Percentiles rank a stretch among this genome's conserved stretches.
Evolutionary conservation across 2,797 vertebrate genomes (phyloP).

Genomic region (Enteromius anoplus): DNA sequence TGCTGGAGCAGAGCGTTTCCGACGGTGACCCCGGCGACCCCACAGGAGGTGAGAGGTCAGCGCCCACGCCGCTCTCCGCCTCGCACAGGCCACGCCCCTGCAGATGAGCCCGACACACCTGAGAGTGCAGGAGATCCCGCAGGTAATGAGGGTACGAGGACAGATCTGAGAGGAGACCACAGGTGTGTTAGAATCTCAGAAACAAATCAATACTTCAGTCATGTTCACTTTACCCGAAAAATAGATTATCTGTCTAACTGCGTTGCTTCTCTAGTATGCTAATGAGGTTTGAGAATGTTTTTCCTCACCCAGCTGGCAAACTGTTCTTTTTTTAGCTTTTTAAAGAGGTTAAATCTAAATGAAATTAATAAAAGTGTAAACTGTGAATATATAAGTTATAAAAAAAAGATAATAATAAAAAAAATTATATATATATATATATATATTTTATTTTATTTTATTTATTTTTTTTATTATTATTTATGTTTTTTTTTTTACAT

Average conservation of each 20-base stretch:
- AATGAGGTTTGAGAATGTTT: background rate
- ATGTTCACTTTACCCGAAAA: too few relatives aligned
- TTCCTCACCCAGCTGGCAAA: background rate
- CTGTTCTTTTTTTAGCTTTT: background rate
- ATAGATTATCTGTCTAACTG: too few relatives aligned
- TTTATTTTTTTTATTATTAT: too few relatives aligned
- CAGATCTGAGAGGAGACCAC: conserved; percentile 65
- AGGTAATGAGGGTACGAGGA: conserved; percentile 81
- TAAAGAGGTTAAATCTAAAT: too few relatives aligned
- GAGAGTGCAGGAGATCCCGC: conserved; percentile 89
- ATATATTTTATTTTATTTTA: too few relatives aligned
- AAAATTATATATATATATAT: too few relatives aligned
- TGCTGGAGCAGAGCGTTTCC: conserved; percentile 92
- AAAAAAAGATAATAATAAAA: too few relatives aligned
- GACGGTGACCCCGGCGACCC: conserved; percentile 79
- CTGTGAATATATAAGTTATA: too few relatives aligned
- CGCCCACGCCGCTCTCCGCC: conserved; percentile 80
- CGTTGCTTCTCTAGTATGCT: too few relatives aligned
- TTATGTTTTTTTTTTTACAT: too few relatives aligned
- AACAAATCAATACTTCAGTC: background rate
- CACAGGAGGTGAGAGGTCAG: conserved; percentile 85
- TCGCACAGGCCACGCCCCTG: conserved; percentile 74
- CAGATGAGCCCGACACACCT: conserved; percentile 82
- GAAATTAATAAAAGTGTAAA: too few relatives aligned
- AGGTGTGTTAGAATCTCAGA: background rate